Evolutionary conservation across 2,113 vertebrate genomes (phyloP).

Genomic region (Trogon melanurus): DNA sequence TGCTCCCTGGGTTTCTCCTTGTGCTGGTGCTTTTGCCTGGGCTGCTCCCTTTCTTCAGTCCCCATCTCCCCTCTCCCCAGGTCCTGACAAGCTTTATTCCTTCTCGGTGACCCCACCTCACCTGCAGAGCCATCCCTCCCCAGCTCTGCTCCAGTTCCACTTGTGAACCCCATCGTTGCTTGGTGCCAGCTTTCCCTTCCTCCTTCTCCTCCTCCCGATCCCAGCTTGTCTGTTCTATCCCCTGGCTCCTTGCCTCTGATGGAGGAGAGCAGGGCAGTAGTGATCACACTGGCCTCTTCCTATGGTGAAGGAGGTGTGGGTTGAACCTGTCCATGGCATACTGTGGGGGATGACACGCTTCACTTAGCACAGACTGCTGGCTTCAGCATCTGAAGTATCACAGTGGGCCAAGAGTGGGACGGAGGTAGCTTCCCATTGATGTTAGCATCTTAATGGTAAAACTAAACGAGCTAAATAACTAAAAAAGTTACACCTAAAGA

Average conservation of each 20-base stretch:
- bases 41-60: not conserved
- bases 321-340: not conserved
- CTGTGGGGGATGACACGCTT: not conserved
- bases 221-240: not conserved
- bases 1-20: not conserved
- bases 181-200: not conserved
- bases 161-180: not conserved
- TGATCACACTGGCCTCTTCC: not conserved
- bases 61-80: not conserved
- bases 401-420: not conserved
- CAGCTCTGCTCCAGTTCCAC: not conserved
- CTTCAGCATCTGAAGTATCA: fast-evolving
- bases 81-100: not conserved
- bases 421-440: not conserved
- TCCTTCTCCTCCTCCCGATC: not conserved
- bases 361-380: fast-evolving
- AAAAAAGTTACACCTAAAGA: not conserved
- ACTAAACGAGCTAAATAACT: not conserved
- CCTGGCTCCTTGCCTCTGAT: fast-evolving
- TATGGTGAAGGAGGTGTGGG: not conserved
- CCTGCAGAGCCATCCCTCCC: not conserved
- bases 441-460: not conserved
- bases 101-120: not conserved
- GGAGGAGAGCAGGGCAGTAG: not conserved
- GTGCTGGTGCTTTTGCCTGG: not conserved